phyloP scores from a whole-genome alignment of 2,797 vertebrate species.

The Spea hammondii region DNA sequence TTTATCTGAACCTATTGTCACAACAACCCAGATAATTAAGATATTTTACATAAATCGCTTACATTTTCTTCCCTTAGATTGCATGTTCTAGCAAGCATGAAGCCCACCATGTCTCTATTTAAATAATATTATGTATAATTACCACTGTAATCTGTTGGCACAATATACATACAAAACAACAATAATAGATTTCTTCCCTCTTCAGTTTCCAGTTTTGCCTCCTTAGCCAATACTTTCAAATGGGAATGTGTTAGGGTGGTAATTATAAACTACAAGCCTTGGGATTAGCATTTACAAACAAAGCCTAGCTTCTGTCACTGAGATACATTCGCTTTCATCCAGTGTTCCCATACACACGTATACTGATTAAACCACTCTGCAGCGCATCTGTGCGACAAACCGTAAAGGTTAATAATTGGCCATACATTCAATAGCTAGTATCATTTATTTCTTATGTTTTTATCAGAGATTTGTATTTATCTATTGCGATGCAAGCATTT shows the following conservation, averaged over 20 bases:
- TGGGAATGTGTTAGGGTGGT: conserved; percentile 22
- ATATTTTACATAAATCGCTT: too few relatives aligned
- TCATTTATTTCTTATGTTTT: background rate
- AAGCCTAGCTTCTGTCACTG: conserved; percentile 1
- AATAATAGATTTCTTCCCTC: conserved; percentile 21
- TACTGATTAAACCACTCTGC: background rate
- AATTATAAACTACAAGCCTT: conserved; percentile 41
- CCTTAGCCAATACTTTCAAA: conserved; percentile 18
- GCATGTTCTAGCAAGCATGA: too few relatives aligned
- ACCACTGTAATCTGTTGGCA: too few relatives aligned
- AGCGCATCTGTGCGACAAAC: background rate
- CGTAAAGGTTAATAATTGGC: background rate
- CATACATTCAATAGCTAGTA: background rate
- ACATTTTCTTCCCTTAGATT: too few relatives aligned
- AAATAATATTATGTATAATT: too few relatives aligned
- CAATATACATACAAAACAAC: too few relatives aligned
- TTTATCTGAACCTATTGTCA: too few relatives aligned
- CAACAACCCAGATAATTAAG: too few relatives aligned
- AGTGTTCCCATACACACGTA: background rate
- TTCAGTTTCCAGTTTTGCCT: conserved; percentile 16
- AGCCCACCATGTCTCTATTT: too few relatives aligned
- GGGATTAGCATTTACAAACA: conserved; percentile 38
- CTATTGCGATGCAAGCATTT: too few relatives aligned
- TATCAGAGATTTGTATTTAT: too few relatives aligned
- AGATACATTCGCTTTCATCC: background rate